Conservation (phyloP, 2,888 invertebrate genomes). For the Harpalus rufipes region DNA sequence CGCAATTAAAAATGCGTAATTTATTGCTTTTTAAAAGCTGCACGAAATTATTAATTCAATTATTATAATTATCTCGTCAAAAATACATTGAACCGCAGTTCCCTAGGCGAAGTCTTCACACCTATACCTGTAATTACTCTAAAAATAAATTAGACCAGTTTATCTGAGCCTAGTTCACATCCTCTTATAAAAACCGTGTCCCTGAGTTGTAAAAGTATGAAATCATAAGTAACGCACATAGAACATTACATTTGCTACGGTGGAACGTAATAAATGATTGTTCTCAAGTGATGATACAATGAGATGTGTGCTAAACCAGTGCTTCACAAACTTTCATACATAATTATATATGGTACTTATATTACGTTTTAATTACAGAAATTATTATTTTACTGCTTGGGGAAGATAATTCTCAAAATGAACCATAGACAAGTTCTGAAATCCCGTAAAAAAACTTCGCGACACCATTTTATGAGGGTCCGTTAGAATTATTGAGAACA, state of each 20-base stretch:
- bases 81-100: conserved; percentile 34
- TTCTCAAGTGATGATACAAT: conserved; percentile 56
- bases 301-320: conserved; percentile 29
- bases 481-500: no score
- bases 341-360: no score
- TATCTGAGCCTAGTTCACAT: conserved; percentile 14
- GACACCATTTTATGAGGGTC: no score
- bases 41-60: conserved; percentile 50
- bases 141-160: conserved; percentile 41
- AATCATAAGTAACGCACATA: conserved; percentile 45
- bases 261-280: conserved; percentile 55
- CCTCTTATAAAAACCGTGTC: conserved; percentile 35
- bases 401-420: no score
- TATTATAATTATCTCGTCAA: conserved; percentile 56
- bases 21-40: conserved; percentile 43
- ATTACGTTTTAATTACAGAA: no score
- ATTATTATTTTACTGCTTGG: no score
- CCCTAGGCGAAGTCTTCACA: conserved; percentile 42
- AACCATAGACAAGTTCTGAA: no score
- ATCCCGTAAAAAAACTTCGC: no score
- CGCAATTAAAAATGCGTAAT: conserved; percentile 34
- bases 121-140: conserved; percentile 27
- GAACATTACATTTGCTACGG: conserved; percentile 30
- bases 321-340: not conserved
- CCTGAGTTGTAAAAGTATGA: conserved; percentile 50